phyloP scores from a whole-genome alignment of 2,113 vertebrate genomes.

The Ibidorhyncha struthersii region DNA sequence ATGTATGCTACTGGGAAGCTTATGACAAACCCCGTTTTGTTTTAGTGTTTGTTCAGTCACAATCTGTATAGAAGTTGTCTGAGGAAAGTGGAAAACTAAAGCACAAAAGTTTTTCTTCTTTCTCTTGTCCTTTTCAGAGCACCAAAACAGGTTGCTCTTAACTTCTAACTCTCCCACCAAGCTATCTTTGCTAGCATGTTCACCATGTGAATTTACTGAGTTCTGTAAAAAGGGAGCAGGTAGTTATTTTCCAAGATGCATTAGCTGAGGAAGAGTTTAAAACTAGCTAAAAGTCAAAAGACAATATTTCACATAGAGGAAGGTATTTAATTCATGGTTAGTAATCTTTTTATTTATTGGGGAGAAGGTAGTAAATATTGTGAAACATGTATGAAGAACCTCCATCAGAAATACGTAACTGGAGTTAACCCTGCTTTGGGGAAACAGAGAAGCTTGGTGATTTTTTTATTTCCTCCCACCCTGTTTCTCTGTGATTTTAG shows the following conservation, averaged over 20 bases:
- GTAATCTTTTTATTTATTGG: not conserved
- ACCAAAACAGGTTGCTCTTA: not conserved
- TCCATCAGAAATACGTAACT: not conserved
- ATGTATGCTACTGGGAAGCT: not conserved
- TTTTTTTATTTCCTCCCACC: not conserved
- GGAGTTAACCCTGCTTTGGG: not conserved
- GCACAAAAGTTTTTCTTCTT: not conserved
- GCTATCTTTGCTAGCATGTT: not conserved
- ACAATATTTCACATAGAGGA: not conserved
- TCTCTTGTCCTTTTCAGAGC: not conserved
- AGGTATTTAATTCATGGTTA: not conserved
- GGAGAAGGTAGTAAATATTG: not conserved
- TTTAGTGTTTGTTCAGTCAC: not conserved
- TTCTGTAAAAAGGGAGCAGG: not conserved
- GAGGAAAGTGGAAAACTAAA: not conserved
- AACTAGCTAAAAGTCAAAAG: not conserved
- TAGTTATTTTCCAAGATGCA: not conserved
- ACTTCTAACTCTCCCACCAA: not conserved
- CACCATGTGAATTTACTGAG: not conserved
- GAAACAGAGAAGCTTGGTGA: not conserved
- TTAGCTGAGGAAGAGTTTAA: not conserved
- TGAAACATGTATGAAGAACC: not conserved
- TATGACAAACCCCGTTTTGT: not conserved
- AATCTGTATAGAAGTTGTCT: not conserved
- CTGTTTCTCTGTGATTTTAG: not conserved